A percentile compares a stretch with the other conserved stretches of the same genome.
phyloP scores from a whole-genome alignment of 1,140 invertebrate species.

The Leptinotarsa undecemlineata region DNA sequence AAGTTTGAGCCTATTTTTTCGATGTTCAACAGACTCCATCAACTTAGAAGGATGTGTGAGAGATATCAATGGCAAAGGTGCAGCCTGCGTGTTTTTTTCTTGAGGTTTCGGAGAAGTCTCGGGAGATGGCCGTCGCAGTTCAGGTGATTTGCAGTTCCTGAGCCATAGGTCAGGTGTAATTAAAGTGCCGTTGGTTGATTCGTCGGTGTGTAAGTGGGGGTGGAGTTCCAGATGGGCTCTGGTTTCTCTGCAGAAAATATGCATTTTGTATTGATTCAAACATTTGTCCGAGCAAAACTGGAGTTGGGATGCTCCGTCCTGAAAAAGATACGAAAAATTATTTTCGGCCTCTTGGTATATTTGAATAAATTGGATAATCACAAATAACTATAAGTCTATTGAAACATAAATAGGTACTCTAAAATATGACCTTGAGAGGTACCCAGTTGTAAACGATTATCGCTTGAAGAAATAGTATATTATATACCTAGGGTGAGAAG shows the following conservation, averaged over 20 bases:
- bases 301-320: constrained; percentile 77
- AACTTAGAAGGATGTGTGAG: constrained; percentile 63
- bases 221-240: constrained; percentile 86
- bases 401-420: too few relatives aligned
- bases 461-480: too few relatives aligned
- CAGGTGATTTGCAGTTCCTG: constrained; percentile 72
- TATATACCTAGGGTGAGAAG: too few relatives aligned
- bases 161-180: constrained; percentile 89
- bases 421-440: too few relatives aligned
- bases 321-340: constrained; percentile 46
- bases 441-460: too few relatives aligned
- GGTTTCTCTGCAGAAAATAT: constrained; percentile 90
- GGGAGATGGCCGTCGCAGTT: constrained; percentile 59
- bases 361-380: background rate
- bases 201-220: constrained; percentile 63
- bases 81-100: constrained; percentile 37
- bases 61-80: constrained; percentile 62
- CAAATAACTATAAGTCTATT: too few relatives aligned
- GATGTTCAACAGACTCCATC: constrained; percentile 48
- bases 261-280: constrained; percentile 94
- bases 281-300: constrained; percentile 89
- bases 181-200: constrained; percentile 57
- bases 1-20: constrained; percentile 57
- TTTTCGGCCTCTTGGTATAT: background rate
- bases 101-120: constrained; percentile 47